phyloP scores from a whole-genome alignment of 2,797 vertebrate species.

The Sebastes taczanowskii region DNA sequence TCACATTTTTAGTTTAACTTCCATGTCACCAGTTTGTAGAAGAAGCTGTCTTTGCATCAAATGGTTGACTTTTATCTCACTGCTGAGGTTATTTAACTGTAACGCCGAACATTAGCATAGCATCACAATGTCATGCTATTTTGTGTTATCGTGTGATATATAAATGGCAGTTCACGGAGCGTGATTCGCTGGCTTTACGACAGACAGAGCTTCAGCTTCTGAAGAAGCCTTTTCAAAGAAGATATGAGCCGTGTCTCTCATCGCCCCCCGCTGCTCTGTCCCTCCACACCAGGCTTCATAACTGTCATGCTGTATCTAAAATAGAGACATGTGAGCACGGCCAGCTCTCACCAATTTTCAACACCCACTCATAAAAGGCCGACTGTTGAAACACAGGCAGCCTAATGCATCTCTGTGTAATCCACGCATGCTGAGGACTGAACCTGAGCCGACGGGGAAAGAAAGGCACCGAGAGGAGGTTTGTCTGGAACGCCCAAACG shows the following conservation, averaged over 20 bases:
- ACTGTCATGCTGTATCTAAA: conserved; percentile 73
- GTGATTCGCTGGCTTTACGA: conserved; percentile 2
- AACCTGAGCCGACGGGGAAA: conserved; percentile 16
- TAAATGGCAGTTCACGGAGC: neutral
- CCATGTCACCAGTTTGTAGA: neutral
- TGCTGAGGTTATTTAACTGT: neutral
- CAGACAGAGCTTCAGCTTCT: conserved; percentile 19
- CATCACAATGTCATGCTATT: neutral
- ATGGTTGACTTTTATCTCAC: neutral
- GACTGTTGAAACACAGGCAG: conserved; percentile 70
- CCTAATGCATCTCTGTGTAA: conserved; percentile 47
- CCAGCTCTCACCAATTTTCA: conserved; percentile 66
- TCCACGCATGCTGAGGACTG: conserved; percentile 12
- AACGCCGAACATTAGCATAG: neutral
- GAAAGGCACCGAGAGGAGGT: conserved; percentile 20
- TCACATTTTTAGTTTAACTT: neutral
- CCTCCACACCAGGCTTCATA: conserved; percentile 65
- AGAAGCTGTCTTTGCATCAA: neutral
- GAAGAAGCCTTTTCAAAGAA: conserved; percentile 44
- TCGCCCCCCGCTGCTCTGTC: conserved; percentile 38
- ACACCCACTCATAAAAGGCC: conserved; percentile 77
- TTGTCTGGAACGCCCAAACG: conserved; percentile 39
- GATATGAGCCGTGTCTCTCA: conserved; percentile 49
- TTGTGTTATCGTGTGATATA: neutral
- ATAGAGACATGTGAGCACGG: conserved; percentile 68